Conservation (phyloP, 1,140 invertebrate genomes). For the Cotesia chilonis region DNA sequence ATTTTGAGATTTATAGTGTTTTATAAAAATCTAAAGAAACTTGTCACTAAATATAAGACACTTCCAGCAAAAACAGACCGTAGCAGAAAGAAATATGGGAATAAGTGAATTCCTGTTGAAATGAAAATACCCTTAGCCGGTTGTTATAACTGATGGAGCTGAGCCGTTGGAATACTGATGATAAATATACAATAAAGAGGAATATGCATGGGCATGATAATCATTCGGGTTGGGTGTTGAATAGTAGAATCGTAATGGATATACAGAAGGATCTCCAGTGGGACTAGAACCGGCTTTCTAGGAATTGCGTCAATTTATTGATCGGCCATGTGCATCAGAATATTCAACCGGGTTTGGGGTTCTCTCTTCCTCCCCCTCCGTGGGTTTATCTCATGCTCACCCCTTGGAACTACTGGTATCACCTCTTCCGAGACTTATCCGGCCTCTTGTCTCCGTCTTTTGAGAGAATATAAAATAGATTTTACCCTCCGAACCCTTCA, state of each 20-base stretch:
- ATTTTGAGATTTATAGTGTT: too few species aligned
- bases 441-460: neutral
- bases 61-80: too few species aligned
- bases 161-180: conserved; percentile 5
- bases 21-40: too few species aligned
- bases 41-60: too few species aligned
- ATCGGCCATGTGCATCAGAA: conserved; percentile 36
- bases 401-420: neutral
- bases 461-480: conserved; percentile 2
- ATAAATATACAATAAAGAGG: conserved; percentile 10
- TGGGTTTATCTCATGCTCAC: neutral
- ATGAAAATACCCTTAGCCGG: conserved; percentile 1
- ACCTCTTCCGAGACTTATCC: neutral
- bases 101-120: neutral
- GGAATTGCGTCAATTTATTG: conserved; percentile 39
- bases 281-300: conserved; percentile 17
- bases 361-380: neutral
- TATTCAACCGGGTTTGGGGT: conserved; percentile 30
- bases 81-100: too few species aligned
- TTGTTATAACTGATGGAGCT: neutral
- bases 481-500: conserved; percentile 15
- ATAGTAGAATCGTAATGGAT: conserved; percentile 19
- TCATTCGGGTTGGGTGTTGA: conserved; percentile 5
- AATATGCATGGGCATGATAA: conserved; percentile 23
- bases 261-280: conserved; percentile 18